phyloP scores from a whole-genome alignment of 2,888 invertebrate species.

The Esperia sulphurella region DNA sequence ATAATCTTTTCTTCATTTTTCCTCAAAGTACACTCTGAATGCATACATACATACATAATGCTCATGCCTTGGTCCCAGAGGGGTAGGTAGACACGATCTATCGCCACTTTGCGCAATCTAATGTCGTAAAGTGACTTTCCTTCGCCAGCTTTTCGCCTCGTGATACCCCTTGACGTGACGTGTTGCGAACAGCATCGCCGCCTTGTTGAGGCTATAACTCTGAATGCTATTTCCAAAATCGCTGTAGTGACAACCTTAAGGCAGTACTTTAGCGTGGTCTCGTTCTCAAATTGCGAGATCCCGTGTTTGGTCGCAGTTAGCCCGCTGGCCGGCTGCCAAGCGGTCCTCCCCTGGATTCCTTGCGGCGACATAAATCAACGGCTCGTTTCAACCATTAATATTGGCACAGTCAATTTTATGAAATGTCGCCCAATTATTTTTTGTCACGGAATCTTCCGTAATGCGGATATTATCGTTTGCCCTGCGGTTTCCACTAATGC shows the following conservation, averaged over 20 bases:
- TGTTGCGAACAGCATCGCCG: too few species aligned
- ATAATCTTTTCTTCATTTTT: too few species aligned
- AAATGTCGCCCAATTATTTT: slow-evolving; percentile 9
- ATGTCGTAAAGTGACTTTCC: too few species aligned
- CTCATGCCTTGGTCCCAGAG: too few species aligned
- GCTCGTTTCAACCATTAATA: slow-evolving; percentile 30
- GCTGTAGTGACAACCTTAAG: slow-evolving; percentile 2
- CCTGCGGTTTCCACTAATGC: too few species aligned
- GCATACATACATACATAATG: too few species aligned
- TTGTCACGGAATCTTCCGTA: slow-evolving; percentile 21
- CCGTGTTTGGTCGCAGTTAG: slow-evolving; percentile 50
- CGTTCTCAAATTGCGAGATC: slow-evolving; percentile 46
- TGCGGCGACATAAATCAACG: slow-evolving; percentile 47
- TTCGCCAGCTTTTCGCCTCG: too few species aligned
- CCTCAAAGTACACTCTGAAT: too few species aligned
- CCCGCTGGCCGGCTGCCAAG: slow-evolving; percentile 41
- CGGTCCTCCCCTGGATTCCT: slow-evolving; percentile 28
- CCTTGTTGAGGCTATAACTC: too few species aligned
- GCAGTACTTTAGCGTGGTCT: slow-evolving; percentile 31
- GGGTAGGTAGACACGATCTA: too few species aligned
- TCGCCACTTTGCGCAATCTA: too few species aligned
- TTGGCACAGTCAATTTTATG: slow-evolving; percentile 26
- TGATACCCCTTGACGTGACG: too few species aligned
- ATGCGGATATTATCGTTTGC: slow-evolving; percentile 10
- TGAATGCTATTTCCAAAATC: background rate